phyloP scores from a whole-genome alignment of 2,797 vertebrate genomes.

The Protonibea diacanthus region DNA sequence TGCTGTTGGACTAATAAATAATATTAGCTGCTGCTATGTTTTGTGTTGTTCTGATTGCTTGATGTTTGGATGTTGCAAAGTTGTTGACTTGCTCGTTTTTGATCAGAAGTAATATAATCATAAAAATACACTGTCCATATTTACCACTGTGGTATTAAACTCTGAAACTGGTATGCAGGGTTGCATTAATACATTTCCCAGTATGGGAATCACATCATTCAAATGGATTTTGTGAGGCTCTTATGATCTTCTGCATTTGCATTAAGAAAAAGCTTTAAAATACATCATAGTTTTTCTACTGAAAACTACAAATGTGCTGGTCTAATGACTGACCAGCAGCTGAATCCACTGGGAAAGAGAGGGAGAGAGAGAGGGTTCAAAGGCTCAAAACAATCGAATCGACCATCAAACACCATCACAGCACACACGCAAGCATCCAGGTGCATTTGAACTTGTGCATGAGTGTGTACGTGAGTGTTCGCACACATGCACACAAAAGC shows the following conservation, averaged over 20 bases:
- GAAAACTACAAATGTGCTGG: constrained; percentile 1
- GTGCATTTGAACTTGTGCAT: constrained; percentile 17
- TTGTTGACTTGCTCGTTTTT: too few relatives aligned
- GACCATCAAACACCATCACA: constrained; percentile 50
- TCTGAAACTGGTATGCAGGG: too few relatives aligned
- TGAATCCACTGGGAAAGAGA: constrained; percentile 14
- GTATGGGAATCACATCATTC: background rate
- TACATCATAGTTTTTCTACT: background rate
- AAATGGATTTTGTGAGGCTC: background rate
- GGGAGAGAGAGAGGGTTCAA: constrained; percentile 36
- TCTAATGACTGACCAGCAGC: constrained; percentile 21
- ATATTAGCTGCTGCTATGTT: too few relatives aligned
- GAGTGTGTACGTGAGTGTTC: background rate
- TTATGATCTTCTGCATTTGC: background rate
- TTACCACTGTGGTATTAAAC: too few relatives aligned
- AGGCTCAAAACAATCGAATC: constrained; percentile 49
- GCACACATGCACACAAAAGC: background rate
- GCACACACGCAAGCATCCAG: constrained; percentile 23
- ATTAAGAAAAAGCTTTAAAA: background rate
- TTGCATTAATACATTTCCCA: too few relatives aligned
- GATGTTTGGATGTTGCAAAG: too few relatives aligned
- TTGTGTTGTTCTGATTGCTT: too few relatives aligned
- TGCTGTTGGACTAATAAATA: too few relatives aligned
- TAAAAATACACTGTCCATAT: too few relatives aligned
- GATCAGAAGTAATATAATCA: too few relatives aligned